Percentiles rank a stretch among this genome's conserved stretches.
Conservation (phyloP, 2,888 invertebrate genomes). For the Caenorhabditis plicata region DNA sequence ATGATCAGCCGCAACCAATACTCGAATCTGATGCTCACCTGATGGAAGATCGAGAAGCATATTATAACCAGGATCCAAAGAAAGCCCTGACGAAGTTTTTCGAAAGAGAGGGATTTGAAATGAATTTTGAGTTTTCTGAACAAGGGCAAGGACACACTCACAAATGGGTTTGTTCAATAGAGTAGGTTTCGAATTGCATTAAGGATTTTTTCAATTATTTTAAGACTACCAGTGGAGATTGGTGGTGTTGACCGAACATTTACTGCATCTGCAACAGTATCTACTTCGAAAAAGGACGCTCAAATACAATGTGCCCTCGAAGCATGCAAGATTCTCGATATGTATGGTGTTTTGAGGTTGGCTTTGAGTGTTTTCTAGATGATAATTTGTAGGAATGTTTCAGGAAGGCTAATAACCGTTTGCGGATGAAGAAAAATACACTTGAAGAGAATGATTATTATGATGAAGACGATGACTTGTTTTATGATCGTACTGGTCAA, state of each 20-base stretch:
- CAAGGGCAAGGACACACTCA: conserved; percentile 84
- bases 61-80: conserved; percentile 90
- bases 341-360: conserved; percentile 76
- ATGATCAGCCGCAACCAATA: conserved; percentile 4
- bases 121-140: conserved; percentile 80
- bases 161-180: conserved; percentile 76
- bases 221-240: conserved; percentile 47
- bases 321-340: conserved; percentile 87
- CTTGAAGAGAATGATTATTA: conserved; percentile 78
- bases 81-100: conserved; percentile 89
- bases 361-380: background rate
- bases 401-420: conserved; percentile 29
- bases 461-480: conserved; percentile 92
- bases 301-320: conserved; percentile 82
- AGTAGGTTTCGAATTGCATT: conserved; percentile 64
- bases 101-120: conserved; percentile 80
- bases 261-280: conserved; percentile 43
- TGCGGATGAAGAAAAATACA: conserved; percentile 36
- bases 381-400: background rate
- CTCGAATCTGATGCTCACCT: conserved; percentile 39
- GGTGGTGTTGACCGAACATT: conserved; percentile 42
- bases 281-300: conserved; percentile 50
- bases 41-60: conserved; percentile 75
- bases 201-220: conserved; percentile 4
- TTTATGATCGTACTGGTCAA: conserved; percentile 88